These are phyloP conservation scores for Melanotus villosus DNA, from an alignment of 2,888 invertebrate species.

Conservation along the genomic window DNA sequence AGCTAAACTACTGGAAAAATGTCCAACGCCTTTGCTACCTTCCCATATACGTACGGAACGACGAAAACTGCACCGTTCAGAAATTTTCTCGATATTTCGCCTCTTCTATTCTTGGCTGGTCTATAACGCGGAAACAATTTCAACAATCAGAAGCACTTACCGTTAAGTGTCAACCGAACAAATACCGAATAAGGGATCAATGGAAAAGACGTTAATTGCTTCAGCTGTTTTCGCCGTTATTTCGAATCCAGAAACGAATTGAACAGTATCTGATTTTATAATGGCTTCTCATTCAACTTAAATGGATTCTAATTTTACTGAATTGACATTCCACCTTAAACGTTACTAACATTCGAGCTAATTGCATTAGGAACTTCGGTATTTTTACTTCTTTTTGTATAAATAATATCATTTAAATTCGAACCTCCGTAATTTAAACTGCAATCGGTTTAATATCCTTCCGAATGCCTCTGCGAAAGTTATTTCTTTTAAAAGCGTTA, in stretches of 20 bases:
- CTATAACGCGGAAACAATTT: slow-evolving; percentile 23
- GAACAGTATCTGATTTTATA: background rate
- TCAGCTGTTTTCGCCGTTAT: background rate
- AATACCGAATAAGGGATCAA: slow-evolving; percentile 11
- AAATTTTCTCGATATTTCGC: slow-evolving; percentile 12
- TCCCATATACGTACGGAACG: too few relatives aligned
- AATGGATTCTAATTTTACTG: background rate
- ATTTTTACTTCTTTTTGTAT: too few relatives aligned
- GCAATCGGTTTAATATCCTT: too few relatives aligned
- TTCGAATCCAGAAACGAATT: background rate
- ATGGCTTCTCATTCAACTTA: background rate
- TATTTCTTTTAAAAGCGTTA: too few relatives aligned
- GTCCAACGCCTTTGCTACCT: slow-evolving; percentile 14
- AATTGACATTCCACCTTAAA: too few relatives aligned
- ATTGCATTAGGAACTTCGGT: too few relatives aligned
- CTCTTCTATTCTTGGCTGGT: slow-evolving; percentile 7
- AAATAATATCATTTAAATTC: too few relatives aligned
- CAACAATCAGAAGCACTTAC: slow-evolving; percentile 23
- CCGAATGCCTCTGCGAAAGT: too few relatives aligned
- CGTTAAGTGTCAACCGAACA: slow-evolving; percentile 16
- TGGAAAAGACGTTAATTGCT: slow-evolving; percentile 14
- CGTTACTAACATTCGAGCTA: too few relatives aligned
- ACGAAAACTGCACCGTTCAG: background rate
- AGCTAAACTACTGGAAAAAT: slow-evolving; percentile 41
- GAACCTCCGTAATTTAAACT: too few relatives aligned